phyloP scores from a whole-genome alignment of 2,888 invertebrate species.

The Troides oblongomaculatus region DNA sequence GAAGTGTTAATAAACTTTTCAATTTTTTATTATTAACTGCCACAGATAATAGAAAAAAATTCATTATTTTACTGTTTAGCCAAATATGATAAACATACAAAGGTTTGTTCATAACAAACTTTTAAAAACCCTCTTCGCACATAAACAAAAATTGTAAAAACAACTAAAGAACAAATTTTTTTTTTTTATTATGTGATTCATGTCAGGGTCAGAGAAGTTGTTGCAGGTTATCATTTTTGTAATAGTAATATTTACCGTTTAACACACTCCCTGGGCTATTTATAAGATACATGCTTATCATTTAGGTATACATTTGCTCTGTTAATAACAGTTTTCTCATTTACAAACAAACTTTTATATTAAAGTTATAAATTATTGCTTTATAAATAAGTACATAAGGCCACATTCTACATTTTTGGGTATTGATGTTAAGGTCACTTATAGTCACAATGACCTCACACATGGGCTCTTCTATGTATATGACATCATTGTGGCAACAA shows the following conservation, averaged over 20 bases:
- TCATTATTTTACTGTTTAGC: too few species aligned
- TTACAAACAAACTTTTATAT: too few species aligned
- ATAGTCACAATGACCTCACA: constrained; percentile 18
- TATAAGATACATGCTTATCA: constrained; percentile 20
- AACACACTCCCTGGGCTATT: constrained; percentile 3
- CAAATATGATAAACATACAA: too few species aligned
- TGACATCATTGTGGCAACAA: constrained; percentile 12
- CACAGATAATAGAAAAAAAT: too few species aligned
- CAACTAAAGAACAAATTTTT: too few species aligned
- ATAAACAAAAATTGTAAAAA: too few species aligned
- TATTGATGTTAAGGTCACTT: constrained; percentile 22
- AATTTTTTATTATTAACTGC: too few species aligned
- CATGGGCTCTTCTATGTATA: constrained; percentile 11
- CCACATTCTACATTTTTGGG: neutral
- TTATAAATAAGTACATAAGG: too few species aligned
- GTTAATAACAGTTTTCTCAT: constrained; percentile 1
- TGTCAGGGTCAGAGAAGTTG: constrained; percentile 24
- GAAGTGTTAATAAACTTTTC: too few species aligned
- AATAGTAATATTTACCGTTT: constrained; percentile 14
- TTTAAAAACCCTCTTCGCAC: too few species aligned
- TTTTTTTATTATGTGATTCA: constrained; percentile 3
- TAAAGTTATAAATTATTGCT: too few species aligned
- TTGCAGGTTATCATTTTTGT: constrained; percentile 17
- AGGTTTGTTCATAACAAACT: too few species aligned
- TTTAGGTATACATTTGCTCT: constrained; percentile 11